phyloP scores from a whole-genome alignment of 2,113 vertebrate species.

The Okapia johnstoni region DNA sequence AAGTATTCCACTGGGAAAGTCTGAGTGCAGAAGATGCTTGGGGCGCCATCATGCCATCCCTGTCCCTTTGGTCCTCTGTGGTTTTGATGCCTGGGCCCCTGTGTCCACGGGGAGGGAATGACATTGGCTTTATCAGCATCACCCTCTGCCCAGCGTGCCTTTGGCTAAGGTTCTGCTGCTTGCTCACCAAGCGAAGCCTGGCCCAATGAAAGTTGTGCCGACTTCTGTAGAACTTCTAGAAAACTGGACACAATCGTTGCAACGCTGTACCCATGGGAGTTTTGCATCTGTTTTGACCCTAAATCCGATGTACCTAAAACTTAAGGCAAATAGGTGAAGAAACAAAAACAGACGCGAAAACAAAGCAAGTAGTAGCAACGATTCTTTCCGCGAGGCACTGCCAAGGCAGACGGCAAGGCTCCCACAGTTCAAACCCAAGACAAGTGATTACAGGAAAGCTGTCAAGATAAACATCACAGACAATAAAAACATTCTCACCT shows the following conservation, averaged over 20 bases:
- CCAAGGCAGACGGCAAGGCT: background rate
- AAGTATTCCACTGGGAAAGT: background rate
- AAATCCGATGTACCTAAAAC: background rate
- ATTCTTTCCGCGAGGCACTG: background rate
- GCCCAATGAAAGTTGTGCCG: background rate
- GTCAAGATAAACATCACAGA: constrained; percentile 4
- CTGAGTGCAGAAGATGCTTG: background rate
- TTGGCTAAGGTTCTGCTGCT: background rate
- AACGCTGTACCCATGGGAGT: background rate
- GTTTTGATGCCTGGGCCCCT: background rate
- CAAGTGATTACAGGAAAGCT: constrained; percentile 25
- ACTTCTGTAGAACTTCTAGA: background rate
- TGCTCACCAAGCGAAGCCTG: background rate
- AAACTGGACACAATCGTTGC: background rate
- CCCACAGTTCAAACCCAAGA: constrained; percentile 11
- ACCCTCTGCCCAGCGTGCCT: background rate
- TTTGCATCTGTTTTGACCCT: background rate
- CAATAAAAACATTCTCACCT: constrained; percentile 30
- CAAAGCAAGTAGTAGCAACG: background rate
- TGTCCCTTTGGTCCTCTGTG: background rate
- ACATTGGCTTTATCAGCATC: background rate
- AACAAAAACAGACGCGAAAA: background rate
- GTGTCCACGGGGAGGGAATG: accelerated
- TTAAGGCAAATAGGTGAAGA: background rate
- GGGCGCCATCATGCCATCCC: accelerated